These are phyloP conservation scores for Bos javanicus DNA, from an alignment of 2,113 vertebrate genomes.

Conservation along the genomic window DNA sequence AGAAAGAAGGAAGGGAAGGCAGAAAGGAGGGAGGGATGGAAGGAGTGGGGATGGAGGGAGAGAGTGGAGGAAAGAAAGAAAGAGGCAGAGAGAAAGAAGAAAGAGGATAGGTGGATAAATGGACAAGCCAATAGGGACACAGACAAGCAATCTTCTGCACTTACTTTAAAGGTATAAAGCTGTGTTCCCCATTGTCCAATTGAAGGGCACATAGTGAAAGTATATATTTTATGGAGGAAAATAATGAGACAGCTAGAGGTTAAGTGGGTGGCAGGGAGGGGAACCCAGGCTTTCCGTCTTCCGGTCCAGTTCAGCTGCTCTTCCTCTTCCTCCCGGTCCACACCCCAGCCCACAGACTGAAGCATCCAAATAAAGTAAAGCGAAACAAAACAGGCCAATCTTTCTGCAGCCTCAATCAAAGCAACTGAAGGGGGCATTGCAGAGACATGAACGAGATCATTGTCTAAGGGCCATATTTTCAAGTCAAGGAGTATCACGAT, in stretches of 20 bases:
- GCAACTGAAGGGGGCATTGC: not conserved
- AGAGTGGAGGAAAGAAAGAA: not conserved
- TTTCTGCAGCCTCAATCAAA: not conserved
- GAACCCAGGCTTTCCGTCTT: not conserved
- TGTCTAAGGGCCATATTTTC: not conserved
- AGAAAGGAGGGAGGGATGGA: not conserved
- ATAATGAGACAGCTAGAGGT: not conserved
- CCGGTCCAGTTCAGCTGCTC: not conserved
- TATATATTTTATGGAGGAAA: not conserved
- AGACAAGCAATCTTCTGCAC: not conserved
- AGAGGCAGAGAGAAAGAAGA: not conserved
- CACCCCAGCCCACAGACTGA: not conserved
- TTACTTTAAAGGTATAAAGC: not conserved
- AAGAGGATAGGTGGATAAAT: not conserved
- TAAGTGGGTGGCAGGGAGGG: too few relatives aligned
- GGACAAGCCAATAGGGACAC: not conserved
- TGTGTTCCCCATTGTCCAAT: not conserved
- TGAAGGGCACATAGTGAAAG: not conserved
- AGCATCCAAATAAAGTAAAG: not conserved
- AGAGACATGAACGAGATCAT: not conserved
- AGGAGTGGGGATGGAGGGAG: rapidly evolving
- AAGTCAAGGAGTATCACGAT: not conserved
- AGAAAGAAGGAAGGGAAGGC: not conserved
- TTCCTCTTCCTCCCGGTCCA: not conserved
- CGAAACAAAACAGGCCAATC: not conserved